Conservation (phyloP, 2,888 invertebrate species). For the Dioctria linearis region DNA sequence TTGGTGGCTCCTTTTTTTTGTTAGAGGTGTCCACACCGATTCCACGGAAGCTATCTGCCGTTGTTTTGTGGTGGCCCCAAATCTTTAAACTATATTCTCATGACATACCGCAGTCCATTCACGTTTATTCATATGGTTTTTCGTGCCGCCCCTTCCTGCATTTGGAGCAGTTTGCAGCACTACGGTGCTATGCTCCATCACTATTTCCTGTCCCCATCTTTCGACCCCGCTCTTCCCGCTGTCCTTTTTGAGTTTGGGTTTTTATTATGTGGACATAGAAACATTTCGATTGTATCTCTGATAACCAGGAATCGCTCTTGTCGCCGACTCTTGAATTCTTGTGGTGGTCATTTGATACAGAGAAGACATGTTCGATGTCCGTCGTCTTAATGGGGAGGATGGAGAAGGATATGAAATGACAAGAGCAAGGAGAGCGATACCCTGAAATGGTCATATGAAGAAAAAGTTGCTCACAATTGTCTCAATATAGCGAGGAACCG, state of each 20-base stretch:
- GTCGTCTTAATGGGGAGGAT: neutral
- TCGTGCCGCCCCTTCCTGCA: neutral
- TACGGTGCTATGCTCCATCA: too few relatives aligned
- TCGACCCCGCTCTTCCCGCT: neutral
- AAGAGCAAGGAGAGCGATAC: neutral
- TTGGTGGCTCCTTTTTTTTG: conserved; percentile 41
- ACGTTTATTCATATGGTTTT: conserved; percentile 12
- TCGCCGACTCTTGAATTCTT: conserved; percentile 23
- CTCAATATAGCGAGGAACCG: conserved; percentile 1
- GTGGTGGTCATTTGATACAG: conserved; percentile 32
- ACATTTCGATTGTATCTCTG: conserved; percentile 32
- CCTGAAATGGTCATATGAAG: conserved; percentile 2
- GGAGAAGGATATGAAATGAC: neutral
- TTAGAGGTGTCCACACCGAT: conserved; percentile 19
- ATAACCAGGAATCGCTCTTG: conserved; percentile 24
- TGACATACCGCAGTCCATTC: conserved; percentile 15
- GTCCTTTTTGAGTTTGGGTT: too few relatives aligned
- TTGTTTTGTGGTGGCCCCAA: conserved; percentile 17
- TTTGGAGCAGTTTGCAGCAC: neutral
- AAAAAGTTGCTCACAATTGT: neutral
- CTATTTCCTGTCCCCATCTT: neutral
- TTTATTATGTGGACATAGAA: neutral
- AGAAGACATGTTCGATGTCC: neutral
- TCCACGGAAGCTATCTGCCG: neutral
- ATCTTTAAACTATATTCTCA: conserved; percentile 11